Evolutionary conservation across 1,140 invertebrate genomes (phyloP), one percentile per base, ranked within the genome.

Genomic region (Dendroctonus ponderosae): DNA sequence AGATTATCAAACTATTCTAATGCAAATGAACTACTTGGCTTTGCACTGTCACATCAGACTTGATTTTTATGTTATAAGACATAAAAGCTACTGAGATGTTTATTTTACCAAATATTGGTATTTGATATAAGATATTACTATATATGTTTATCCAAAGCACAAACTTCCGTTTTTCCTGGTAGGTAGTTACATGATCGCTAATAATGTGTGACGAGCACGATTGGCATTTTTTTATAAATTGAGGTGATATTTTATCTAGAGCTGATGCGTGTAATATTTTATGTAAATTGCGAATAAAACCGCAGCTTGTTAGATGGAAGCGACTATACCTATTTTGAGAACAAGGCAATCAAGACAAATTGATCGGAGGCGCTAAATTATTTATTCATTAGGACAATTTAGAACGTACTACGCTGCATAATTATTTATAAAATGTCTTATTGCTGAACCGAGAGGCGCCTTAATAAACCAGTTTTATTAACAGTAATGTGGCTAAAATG

Each of bases 391-490:
- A 58, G 12, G 37, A 41, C 39, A 56, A 39, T 56, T 56, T 56
- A 40, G 41, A 58, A 26, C 56, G 41, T 58, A 58, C 56, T 58
- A 58, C 56, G 56, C 56, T 43, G 11, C 15, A 56, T 56, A 56
- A 56, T 58, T 58, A 58, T 58, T 58, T 46, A 58, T 44, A 58
- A 58, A 9, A 11, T 11, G 9, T 51, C 7, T 15, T 51, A 46
- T 46, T 46, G 43, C n/a, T 46, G 43, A 46, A 46, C 8, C 43
- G 43, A 1, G 43, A 12, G n/a, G 43, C 43, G 43, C 43, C 43
- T 9, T 12, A 46, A 46, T 46, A 12, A 46, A 46, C 8, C 8
- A 9, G n/a, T 9, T 46, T 8, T 46, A 9, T 46, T 46, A 46
- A 46, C 43, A 46, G 2, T 46, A 26, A 26, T 26, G 26, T 26